Base-by-base conservation (phyloP, 2,113 vertebrate genomes). In the Chlorodrepanis virens region DNA sequence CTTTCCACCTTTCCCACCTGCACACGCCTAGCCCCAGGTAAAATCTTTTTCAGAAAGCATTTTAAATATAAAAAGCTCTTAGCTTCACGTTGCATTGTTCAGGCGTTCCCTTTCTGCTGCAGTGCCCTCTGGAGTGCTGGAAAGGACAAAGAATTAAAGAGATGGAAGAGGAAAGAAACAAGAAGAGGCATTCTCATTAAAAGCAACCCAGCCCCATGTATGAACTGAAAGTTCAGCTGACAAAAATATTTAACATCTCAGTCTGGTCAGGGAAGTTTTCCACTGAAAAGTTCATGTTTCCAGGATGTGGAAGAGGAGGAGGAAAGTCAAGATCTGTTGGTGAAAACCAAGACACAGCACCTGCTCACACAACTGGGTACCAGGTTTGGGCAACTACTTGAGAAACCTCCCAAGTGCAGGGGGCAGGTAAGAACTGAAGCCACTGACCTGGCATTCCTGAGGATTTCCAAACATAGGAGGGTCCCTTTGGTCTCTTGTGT, bases 111-210 rank as follows among this genome's bases (percentile, higher is more conserved):
- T 57, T 37, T 56, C 50, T 86, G 85, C 68, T 3, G 49, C 83
- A 45, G 57, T 67, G 74, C 81, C 95, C 89, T 94, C 87, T 85
- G 63, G 83, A 94, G 92, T 2, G 27, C 52, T 64, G 44, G 12
- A 80, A 90, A 93, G 89, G 87, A 71, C 93, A 67, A 78, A 83
- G 54, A 82, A 74, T 76, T 72, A 84, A 65, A 83, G 68, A 59
- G 37, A 57, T 22, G 29, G 50, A 87, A 71, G n/a, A 68, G 39
- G 14, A 89, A 35, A 68, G 61, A 83, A 75, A 76, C 39, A 47
- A 79, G 44, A 47, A 0, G 10, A 77, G 53, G 31, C 64, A 57
- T 25, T 81, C 67, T 57, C 72, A 79, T 54, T 82, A 84, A 89
- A 92, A 92, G 54, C 88, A 93, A 84, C 74, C 8, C 83, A 84